Evolutionary conservation across 2,113 vertebrate species (phyloP).

Genomic region (Chiloscyllium plagiosum): DNA sequence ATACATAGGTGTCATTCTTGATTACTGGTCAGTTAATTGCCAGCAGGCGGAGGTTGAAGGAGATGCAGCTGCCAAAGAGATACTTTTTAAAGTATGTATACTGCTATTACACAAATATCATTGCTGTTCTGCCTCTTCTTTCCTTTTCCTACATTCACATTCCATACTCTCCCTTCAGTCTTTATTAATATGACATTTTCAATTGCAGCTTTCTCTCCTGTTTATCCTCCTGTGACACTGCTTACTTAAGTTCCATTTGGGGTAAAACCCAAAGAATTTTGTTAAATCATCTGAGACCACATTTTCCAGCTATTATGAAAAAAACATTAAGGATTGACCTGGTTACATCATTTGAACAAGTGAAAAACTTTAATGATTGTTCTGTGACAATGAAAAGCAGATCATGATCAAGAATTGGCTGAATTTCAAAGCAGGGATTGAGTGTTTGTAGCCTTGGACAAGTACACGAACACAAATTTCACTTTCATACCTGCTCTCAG

Average conservation of each 20-base stretch:
- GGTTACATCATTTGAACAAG: neutral
- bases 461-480: neutral
- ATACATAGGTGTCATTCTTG: neutral
- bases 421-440: neutral
- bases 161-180: neutral
- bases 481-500: slow-evolving; percentile 73
- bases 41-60: neutral
- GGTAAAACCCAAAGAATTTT: neutral
- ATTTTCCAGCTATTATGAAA: neutral
- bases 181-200: neutral
- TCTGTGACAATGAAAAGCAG: neutral
- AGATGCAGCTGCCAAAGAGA: neutral
- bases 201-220: neutral
- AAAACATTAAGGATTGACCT: neutral
- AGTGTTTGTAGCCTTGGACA: neutral
- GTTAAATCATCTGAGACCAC: no score
- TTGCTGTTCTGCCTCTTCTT: neutral
- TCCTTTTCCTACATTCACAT: neutral
- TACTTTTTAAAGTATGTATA: neutral
- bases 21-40: neutral
- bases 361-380: neutral
- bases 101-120: neutral
- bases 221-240: neutral
- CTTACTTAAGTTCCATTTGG: neutral
- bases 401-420: neutral